Percentiles rank a stretch among this genome's conserved stretches.
Conservation (phyloP, 1,140 invertebrate species). For the Zophobas morio region DNA sequence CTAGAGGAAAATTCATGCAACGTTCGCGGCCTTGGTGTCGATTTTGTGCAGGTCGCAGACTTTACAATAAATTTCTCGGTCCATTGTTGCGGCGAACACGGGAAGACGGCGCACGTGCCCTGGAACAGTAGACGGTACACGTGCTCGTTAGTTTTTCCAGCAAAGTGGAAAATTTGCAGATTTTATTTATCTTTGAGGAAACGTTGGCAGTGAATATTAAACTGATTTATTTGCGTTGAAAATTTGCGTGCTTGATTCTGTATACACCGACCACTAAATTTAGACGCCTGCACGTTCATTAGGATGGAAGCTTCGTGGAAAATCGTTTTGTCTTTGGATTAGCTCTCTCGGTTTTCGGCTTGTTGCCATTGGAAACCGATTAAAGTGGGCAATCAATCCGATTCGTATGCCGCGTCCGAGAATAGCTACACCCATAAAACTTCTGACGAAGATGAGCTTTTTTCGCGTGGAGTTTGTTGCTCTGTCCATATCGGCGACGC, state of each 20-base stretch:
- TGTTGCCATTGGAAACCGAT: conserved; percentile 36
- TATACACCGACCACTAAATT: conserved; percentile 45
- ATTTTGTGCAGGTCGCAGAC: conserved; percentile 15
- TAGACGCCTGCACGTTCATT: conserved; percentile 41
- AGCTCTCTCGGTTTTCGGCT: conserved; percentile 7
- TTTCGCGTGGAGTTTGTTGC: conserved; percentile 31
- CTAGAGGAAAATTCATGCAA: conserved; percentile 20
- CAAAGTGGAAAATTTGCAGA: conserved; percentile 6
- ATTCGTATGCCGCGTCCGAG: conserved; percentile 2
- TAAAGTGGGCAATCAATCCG: conserved; percentile 26
- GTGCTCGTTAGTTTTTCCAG: conserved; percentile 2
- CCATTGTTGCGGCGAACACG: background rate
- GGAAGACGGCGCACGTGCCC: conserved; percentile 16
- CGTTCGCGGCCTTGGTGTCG: conserved; percentile 20
- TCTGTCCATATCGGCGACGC: conserved; percentile 31
- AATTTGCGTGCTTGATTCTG: conserved; percentile 41
- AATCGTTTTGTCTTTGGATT: conserved; percentile 34
- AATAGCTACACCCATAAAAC: conserved; percentile 6
- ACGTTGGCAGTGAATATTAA: conserved; percentile 45
- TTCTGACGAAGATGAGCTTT: background rate
- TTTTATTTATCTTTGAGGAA: conserved; percentile 37
- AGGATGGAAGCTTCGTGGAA: conserved; percentile 5
- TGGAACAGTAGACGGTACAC: background rate
- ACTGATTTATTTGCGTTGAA: conserved; percentile 47
- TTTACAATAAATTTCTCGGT: conserved; percentile 12